A percentile compares a stretch with the other conserved stretches of the same genome.
Conservation (phyloP, 2,888 invertebrate genomes). For the Oscheius sp. region DNA sequence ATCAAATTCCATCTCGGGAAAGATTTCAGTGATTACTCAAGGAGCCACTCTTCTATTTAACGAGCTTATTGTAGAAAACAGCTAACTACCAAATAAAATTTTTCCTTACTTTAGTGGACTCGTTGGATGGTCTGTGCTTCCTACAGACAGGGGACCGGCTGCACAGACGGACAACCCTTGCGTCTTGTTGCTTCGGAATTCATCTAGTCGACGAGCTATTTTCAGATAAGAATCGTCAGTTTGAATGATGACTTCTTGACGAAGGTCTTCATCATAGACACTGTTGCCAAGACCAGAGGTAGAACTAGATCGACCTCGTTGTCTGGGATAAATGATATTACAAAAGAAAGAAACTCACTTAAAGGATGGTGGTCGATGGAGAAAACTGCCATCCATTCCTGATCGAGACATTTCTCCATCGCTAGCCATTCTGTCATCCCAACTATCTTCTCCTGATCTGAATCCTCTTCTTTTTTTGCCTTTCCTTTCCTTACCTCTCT, state of each 20-base stretch:
- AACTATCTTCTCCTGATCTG: conserved; percentile 14
- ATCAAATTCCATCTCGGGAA: too few species aligned
- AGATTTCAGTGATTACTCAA: too few species aligned
- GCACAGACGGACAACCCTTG: conserved; percentile 56
- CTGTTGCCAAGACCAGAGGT: conserved; percentile 48
- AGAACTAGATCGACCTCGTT: conserved; percentile 43
- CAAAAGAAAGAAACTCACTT: neutral
- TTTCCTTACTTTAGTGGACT: conserved; percentile 1
- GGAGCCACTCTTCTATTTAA: too few species aligned
- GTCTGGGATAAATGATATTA: neutral
- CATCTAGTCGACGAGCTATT: conserved; percentile 66
- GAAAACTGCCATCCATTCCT: conserved; percentile 2
- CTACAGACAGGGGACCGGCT: conserved; percentile 44
- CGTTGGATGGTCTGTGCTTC: neutral
- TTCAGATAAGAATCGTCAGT: conserved; percentile 70
- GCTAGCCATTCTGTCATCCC: conserved; percentile 13
- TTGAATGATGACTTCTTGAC: conserved; percentile 67
- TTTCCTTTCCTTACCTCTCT: neutral
- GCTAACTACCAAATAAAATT: too few species aligned
- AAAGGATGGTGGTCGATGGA: neutral
- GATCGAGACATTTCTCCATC: conserved; percentile 13
- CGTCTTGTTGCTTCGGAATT: conserved; percentile 53
- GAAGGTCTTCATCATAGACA: conserved; percentile 45
- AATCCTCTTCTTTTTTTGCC: too few species aligned
- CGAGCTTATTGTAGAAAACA: too few species aligned